Conservation (phyloP, 2,888 invertebrate species). For the Norana najaformis region DNA sequence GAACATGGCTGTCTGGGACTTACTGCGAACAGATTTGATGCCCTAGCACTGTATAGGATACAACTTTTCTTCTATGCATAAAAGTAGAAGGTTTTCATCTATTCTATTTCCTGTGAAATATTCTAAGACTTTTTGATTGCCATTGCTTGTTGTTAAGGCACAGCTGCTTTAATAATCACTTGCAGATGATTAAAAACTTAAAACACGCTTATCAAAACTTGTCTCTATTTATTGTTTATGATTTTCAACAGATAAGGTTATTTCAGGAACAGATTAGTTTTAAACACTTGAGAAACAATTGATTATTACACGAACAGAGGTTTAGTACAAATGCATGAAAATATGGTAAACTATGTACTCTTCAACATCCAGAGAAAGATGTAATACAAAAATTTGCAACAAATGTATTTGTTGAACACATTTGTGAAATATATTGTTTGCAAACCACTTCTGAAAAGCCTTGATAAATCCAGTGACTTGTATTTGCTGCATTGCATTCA, state of each 20-base stretch:
- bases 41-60: too few species aligned
- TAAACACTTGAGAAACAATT: not conserved
- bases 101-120: not conserved
- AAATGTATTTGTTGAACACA: too few species aligned
- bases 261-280: not conserved
- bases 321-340: not conserved
- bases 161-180: slow-evolving; percentile 5
- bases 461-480: not conserved
- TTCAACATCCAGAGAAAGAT: not conserved
- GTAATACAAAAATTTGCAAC: not conserved
- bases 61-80: not conserved
- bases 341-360: not conserved
- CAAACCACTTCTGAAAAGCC: not conserved
- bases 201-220: not conserved
- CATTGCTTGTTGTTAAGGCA: not conserved
- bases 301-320: not conserved
- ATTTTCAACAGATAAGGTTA: not conserved
- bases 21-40: not conserved
- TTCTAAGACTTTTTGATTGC: not conserved
- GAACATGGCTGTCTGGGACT: too few species aligned
- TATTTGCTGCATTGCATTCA: not conserved
- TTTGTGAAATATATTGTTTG: not conserved
- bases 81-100: not conserved
- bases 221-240: not conserved
- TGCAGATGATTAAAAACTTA: not conserved